phyloP scores from a whole-genome alignment of 1,140 invertebrate species.

The Drosophila nigrodunni region DNA sequence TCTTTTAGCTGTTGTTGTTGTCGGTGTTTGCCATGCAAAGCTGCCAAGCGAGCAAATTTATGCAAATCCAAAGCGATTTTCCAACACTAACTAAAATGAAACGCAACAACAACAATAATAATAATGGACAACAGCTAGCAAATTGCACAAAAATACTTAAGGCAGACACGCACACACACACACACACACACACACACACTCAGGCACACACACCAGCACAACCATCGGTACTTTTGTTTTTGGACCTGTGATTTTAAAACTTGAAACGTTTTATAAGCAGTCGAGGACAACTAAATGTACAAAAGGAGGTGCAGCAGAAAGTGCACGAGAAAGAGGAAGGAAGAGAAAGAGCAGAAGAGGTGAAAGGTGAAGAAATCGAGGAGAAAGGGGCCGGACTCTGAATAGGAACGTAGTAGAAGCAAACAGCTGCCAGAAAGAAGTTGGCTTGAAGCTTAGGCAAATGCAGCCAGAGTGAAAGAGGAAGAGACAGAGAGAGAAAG shows the following conservation, averaged over 20 bases:
- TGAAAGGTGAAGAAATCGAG: background rate
- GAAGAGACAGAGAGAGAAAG: background rate
- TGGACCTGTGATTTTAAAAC: slow-evolving; percentile 72
- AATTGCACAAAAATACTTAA: slow-evolving; percentile 82
- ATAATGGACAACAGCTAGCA: slow-evolving; percentile 48
- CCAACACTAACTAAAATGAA: slow-evolving; percentile 81
- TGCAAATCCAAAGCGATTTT: slow-evolving; percentile 81
- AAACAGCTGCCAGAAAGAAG: slow-evolving; percentile 66
- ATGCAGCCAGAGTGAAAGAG: slow-evolving; percentile 48
- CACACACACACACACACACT: slow-evolving; percentile 26
- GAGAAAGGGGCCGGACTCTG: background rate
- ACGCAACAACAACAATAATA: slow-evolving; percentile 29
- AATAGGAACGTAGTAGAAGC: slow-evolving; percentile 44
- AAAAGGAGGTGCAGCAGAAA: background rate
- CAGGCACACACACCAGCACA: background rate
- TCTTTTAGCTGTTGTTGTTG: slow-evolving; percentile 47
- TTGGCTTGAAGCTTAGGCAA: slow-evolving; percentile 73
- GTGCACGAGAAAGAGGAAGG: background rate
- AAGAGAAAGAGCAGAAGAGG: background rate
- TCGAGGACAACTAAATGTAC: slow-evolving; percentile 23
- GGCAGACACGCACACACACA: slow-evolving; percentile 46
- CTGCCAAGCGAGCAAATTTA: slow-evolving; percentile 73
- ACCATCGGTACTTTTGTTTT: slow-evolving; percentile 53
- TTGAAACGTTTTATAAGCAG: slow-evolving; percentile 55
- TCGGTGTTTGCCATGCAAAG: slow-evolving; percentile 58